Evolutionary conservation across 2,113 vertebrate species (phyloP).

Genomic region (Cyprinodon brontotheroides): DNA sequence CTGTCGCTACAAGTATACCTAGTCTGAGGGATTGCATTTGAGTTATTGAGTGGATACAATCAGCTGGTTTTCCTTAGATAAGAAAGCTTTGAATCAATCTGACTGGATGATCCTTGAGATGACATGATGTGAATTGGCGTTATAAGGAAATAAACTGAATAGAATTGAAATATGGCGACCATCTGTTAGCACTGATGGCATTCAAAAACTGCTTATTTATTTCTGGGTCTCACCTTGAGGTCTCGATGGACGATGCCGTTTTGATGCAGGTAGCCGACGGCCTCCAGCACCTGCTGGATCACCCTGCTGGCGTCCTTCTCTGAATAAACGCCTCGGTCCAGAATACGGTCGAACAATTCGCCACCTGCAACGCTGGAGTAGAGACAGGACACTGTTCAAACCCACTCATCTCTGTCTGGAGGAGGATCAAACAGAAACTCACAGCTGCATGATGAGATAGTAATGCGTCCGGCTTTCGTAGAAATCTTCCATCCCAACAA

Average conservation of each 20-base stretch:
- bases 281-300: slow-evolving; percentile 93
- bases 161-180: too few relatives aligned
- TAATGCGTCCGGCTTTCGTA: slow-evolving; percentile 93
- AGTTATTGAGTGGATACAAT: too few relatives aligned
- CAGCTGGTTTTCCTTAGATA: too few relatives aligned
- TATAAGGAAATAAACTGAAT: too few relatives aligned
- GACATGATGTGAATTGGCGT: too few relatives aligned
- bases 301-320: slow-evolving; percentile 94
- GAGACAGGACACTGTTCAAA: neutral
- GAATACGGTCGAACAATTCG: slow-evolving; percentile 95
- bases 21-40: too few relatives aligned
- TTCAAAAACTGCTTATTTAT: neutral
- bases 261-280: slow-evolving; percentile 91
- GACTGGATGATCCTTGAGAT: too few relatives aligned
- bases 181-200: too few relatives aligned
- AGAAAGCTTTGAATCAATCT: too few relatives aligned
- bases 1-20: too few relatives aligned
- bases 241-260: slow-evolving; percentile 94
- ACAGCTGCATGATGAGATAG: slow-evolving; percentile 98
- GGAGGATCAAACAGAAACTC: slow-evolving; percentile 69
- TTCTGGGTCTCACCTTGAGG: slow-evolving; percentile 83
- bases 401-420: too few relatives aligned
- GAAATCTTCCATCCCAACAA: slow-evolving; percentile 93
- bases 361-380: slow-evolving; percentile 89
- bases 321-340: slow-evolving; percentile 93